phyloP scores from a whole-genome alignment of 2,113 vertebrate species.

The Brienomyrus longianalis region DNA sequence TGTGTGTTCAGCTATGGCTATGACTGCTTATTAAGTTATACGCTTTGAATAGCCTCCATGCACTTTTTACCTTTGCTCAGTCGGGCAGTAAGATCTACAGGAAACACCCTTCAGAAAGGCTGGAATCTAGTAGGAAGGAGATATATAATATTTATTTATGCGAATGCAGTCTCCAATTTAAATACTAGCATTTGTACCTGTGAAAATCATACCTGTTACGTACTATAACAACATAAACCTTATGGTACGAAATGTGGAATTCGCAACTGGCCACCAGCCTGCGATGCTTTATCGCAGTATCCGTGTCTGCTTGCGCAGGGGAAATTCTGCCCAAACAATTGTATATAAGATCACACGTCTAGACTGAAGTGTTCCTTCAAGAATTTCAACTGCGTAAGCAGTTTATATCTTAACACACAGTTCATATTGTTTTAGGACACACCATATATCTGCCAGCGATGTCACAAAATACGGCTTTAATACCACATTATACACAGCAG shows the following conservation, averaged over 20 bases:
- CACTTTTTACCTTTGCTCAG: neutral
- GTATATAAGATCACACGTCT: conserved; percentile 57
- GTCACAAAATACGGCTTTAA: conserved; percentile 67
- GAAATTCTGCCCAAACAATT: conserved; percentile 66
- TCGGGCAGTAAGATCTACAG: neutral
- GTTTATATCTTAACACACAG: conserved; percentile 73
- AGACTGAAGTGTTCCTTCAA: conserved; percentile 68
- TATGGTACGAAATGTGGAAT: neutral
- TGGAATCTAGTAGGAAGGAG: too few relatives aligned
- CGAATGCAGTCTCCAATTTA: neutral
- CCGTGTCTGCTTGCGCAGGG: conserved; percentile 59
- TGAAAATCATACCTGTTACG: neutral
- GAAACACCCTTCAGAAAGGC: neutral
- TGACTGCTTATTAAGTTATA: neutral
- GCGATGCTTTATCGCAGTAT: conserved; percentile 62
- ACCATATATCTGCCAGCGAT: conserved; percentile 63
- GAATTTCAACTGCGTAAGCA: conserved; percentile 69
- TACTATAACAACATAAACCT: too few relatives aligned
- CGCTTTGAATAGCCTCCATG: neutral
- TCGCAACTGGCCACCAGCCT: neutral
- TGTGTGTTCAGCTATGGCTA: neutral
- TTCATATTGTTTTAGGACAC: conserved; percentile 71
- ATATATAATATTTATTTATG: neutral
- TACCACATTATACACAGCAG: conserved; percentile 54
- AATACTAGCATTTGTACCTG: neutral